phyloP scores from a whole-genome alignment of 2,113 vertebrate species.

The Strigops habroptila region DNA sequence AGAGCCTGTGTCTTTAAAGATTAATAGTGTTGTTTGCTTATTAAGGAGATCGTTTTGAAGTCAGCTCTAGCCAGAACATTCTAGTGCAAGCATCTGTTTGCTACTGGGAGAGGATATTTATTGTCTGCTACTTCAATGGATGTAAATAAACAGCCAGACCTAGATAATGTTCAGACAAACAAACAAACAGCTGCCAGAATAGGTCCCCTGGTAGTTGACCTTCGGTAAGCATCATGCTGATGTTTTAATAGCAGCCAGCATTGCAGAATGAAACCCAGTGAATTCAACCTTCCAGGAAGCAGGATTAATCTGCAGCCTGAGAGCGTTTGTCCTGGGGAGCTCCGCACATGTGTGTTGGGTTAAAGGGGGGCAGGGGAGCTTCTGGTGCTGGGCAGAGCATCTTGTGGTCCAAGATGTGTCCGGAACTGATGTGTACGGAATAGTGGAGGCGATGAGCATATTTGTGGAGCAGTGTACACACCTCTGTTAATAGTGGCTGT shows the following conservation, averaged over 20 bases:
- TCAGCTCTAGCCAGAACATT: slow-evolving; percentile 56
- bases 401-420: neutral
- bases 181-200: slow-evolving; percentile 79
- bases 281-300: neutral
- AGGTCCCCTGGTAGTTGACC: slow-evolving; percentile 73
- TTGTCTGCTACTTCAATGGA: slow-evolving; percentile 76
- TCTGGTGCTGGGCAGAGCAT: neutral
- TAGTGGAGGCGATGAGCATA: neutral
- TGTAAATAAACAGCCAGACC: slow-evolving; percentile 77
- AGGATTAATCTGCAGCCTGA: slow-evolving; percentile 4
- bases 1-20: slow-evolving; percentile 64
- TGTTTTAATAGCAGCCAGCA: slow-evolving; percentile 73
- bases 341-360: neutral
- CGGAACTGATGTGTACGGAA: neutral
- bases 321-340: neutral
- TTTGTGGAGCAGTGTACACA: neutral
- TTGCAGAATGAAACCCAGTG: neutral
- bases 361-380: neutral
- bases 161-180: slow-evolving; percentile 78
- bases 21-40: slow-evolving; percentile 73
- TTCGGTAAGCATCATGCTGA: slow-evolving; percentile 65
- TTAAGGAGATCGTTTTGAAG: slow-evolving; percentile 75
- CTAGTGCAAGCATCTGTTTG: slow-evolving; percentile 78
- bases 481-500: neutral
- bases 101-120: slow-evolving; percentile 79